Conservation (phyloP, 2,797 vertebrate genomes). For the Cyclopterus lumpus region DNA sequence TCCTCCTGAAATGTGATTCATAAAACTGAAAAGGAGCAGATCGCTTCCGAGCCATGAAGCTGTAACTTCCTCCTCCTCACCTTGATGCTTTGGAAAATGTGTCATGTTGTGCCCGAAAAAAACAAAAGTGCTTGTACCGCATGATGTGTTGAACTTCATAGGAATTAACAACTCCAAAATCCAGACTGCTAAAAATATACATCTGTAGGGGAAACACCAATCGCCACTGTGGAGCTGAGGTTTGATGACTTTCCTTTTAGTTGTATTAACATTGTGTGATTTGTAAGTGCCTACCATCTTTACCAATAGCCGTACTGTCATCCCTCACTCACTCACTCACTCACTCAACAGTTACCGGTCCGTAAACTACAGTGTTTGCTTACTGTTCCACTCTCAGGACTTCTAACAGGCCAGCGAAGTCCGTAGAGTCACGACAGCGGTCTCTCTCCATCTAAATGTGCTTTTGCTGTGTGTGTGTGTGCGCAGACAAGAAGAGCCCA, state of each 20-base stretch:
- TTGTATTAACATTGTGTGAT: not conserved
- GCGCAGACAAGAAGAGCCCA: slow-evolving; percentile 86
- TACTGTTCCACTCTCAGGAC: slow-evolving; percentile 2
- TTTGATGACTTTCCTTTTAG: not conserved
- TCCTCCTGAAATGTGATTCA: not conserved
- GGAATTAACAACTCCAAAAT: not conserved
- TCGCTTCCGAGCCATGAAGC: not conserved
- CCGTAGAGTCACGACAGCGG: not conserved
- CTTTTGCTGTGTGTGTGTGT: slow-evolving; percentile 12
- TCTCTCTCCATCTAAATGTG: not conserved
- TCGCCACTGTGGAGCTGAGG: not conserved
- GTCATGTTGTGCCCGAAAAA: not conserved
- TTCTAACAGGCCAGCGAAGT: not conserved
- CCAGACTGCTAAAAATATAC: not conserved
- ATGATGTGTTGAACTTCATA: not conserved
- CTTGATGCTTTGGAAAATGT: not conserved
- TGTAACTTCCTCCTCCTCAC: not conserved
- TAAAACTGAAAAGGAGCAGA: not conserved
- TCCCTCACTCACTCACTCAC: not conserved
- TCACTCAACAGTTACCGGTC: not conserved
- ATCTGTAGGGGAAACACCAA: not conserved
- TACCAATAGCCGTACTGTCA: not conserved
- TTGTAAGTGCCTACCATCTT: not conserved
- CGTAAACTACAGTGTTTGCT: not conserved
- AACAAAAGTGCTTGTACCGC: not conserved